These are phyloP conservation scores for Pelodiscus sinensis DNA, from an alignment of 2,113 vertebrate genomes.

Conservation along the genomic window DNA sequence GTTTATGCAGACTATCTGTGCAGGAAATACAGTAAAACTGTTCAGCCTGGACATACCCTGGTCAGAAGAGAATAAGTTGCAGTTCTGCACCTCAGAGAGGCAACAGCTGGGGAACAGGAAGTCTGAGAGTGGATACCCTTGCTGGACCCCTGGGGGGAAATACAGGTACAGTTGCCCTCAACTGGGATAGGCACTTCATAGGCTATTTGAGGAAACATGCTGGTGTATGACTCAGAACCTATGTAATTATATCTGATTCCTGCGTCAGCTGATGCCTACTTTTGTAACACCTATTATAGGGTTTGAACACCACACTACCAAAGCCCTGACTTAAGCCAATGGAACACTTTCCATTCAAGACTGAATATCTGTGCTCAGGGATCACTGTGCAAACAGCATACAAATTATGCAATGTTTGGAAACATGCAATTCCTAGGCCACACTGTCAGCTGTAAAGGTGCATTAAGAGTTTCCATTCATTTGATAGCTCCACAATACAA, in stretches of 20 bases:
- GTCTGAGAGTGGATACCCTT: background rate
- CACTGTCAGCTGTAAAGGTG: fast-evolving
- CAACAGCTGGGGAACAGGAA: background rate
- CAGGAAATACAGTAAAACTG: background rate
- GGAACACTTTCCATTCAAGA: fast-evolving
- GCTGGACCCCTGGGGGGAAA: background rate
- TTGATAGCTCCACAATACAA: background rate
- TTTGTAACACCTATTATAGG: background rate
- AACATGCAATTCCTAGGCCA: background rate
- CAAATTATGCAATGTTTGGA: fast-evolving
- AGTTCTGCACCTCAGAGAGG: background rate
- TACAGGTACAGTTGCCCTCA: background rate
- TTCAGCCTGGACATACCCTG: background rate
- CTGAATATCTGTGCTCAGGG: fast-evolving
- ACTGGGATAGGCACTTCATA: background rate
- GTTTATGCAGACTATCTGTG: background rate
- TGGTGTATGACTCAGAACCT: background rate
- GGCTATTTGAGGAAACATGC: background rate
- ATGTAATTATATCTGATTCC: fast-evolving
- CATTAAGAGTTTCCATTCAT: background rate
- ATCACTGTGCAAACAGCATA: fast-evolving
- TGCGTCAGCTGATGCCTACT: background rate
- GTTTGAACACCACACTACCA: fast-evolving
- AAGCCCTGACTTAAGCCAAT: too few species aligned
- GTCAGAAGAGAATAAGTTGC: background rate